Evolutionary conservation across 1,140 invertebrate species (phyloP).

Genomic region (Helicoverpa zea): DNA sequence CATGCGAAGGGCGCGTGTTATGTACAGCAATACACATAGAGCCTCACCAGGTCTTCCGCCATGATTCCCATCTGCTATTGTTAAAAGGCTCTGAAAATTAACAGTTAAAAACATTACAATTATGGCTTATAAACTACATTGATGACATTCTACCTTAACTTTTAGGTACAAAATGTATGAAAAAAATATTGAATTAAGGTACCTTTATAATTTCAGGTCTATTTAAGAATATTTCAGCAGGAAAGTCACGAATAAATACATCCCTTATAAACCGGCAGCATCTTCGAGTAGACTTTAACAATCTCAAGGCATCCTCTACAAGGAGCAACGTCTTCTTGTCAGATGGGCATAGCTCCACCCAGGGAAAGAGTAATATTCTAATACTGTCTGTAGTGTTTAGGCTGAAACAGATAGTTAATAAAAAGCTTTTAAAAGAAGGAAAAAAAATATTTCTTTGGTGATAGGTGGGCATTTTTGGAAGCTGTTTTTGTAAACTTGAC

Average conservation of each 20-base stretch:
- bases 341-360: slow-evolving; percentile 87
- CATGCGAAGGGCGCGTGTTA: slow-evolving; percentile 66
- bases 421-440: neutral
- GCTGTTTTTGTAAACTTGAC: too few relatives aligned
- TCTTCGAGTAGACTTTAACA: slow-evolving; percentile 82
- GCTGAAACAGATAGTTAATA: slow-evolving; percentile 60
- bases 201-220: slow-evolving; percentile 88
- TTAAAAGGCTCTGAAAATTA: slow-evolving; percentile 71
- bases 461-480: too few relatives aligned
- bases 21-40: slow-evolving; percentile 68
- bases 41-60: slow-evolving; percentile 71
- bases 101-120: too few relatives aligned
- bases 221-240: slow-evolving; percentile 90
- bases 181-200: slow-evolving; percentile 52
- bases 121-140: too few relatives aligned
- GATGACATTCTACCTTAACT: neutral
- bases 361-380: slow-evolving; percentile 86
- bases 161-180: neutral
- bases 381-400: slow-evolving; percentile 75
- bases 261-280: slow-evolving; percentile 89
- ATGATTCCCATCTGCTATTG: slow-evolving; percentile 71
- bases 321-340: slow-evolving; percentile 87
- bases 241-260: slow-evolving; percentile 90
- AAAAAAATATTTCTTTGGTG: too few relatives aligned
- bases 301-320: slow-evolving; percentile 86